Percentiles rank a stretch among this genome's conserved stretches.
phyloP scores from a whole-genome alignment of 2,113 vertebrate genomes.

The Tricholaema leucomelas region DNA sequence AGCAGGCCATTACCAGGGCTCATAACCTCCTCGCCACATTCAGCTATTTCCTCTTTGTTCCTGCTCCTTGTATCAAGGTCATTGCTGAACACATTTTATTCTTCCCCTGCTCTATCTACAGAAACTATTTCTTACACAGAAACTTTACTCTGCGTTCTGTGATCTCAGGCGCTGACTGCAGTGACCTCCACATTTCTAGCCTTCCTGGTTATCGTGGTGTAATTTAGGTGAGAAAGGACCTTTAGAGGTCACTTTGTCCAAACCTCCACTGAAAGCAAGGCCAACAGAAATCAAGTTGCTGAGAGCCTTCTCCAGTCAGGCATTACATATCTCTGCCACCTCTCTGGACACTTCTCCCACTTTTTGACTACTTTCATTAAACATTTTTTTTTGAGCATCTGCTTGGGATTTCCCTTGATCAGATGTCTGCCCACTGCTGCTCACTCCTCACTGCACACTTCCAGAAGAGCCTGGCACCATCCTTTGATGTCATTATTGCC shows the following conservation, averaged over 20 bases:
- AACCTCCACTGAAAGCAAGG: background rate
- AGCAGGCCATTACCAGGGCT: slow-evolving; percentile 66
- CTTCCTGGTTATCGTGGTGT: slow-evolving; percentile 3
- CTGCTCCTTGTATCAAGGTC: slow-evolving; percentile 58
- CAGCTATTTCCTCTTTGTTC: slow-evolving; percentile 65
- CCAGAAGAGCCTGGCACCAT: background rate
- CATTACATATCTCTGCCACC: background rate
- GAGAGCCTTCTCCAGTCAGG: slow-evolving; percentile 28
- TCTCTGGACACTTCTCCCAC: background rate
- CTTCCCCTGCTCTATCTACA: slow-evolving; percentile 4
- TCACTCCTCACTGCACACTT: rapidly evolving
- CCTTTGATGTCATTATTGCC: rapidly evolving
- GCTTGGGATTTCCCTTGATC: background rate
- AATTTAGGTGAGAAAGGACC: slow-evolving; percentile 9
- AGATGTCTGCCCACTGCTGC: background rate
- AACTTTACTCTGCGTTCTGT: background rate
- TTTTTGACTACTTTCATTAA: background rate
- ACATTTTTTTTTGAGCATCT: background rate
- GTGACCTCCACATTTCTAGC: background rate
- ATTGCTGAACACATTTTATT: slow-evolving; percentile 53
- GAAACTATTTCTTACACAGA: background rate
- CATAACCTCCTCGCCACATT: slow-evolving; percentile 50
- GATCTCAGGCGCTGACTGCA: background rate
- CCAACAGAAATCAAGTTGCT: slow-evolving; percentile 12
- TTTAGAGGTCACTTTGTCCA: slow-evolving; percentile 3